Base-by-base conservation (phyloP, 1,140 invertebrate species). In the Tetragonula clypearis region DNA sequence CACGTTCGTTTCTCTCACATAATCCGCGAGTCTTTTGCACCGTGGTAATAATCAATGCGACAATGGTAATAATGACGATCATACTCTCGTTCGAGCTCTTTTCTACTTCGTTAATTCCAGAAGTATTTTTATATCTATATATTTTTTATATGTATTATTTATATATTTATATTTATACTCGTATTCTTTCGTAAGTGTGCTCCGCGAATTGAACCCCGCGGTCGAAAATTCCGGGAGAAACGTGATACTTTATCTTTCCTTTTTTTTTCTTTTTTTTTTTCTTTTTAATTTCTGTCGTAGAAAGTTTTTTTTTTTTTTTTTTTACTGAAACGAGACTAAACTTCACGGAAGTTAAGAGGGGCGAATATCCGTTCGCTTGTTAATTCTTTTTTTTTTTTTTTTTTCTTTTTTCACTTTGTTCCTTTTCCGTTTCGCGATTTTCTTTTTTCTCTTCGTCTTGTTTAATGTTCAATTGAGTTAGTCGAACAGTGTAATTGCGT, bases 81-180 rank as follows among this genome's bases (percentile, higher is more conserved):
- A 71, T 74, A 74, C 65, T 35, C 23, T 58, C 68, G 60, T 74
- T 75, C 60, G 41, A n/a, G 41, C 69, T 55, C 62, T 68, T 72
- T 35, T 81, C 76, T 79, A 85, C 83, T 78, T 68, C 71, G 78
- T 85, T 85, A 85, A 79, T 85, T 80, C 78, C 78, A 80, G 83
- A 85, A 72, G 30, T 88, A 81, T 87, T 72, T 87, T 72, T 85
- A 79, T 88, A 79, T 84, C 72, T 84, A 71, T 87, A 69, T 84
- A 83, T 80, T 71, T 30, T 79, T 77, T 88, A 86, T 88, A 80
- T 66, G 55, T 81, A 76, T 86, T 30, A 75, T 84, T 77, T 76
- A 66, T 88, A 85, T 84, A 85, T 86, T 84, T 85, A 76, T 80
- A 78, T 77, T 85, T 83, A 78, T 87, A 89, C 78, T 87, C 71